Conservation (phyloP, 2,797 vertebrate species). For the Psittacula derbiana region DNA sequence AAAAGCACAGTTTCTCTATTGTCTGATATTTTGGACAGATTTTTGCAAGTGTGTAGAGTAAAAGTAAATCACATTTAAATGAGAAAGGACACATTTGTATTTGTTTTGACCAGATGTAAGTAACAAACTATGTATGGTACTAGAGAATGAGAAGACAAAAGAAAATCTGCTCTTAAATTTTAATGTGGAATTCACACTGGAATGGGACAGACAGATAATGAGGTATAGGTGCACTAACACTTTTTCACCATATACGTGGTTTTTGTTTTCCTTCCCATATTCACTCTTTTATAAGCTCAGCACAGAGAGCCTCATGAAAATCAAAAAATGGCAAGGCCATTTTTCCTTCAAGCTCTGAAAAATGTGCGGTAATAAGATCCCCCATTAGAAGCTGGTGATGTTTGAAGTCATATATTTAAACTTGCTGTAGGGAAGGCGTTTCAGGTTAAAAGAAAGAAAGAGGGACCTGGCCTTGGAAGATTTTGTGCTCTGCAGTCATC, state of each 20-base stretch:
- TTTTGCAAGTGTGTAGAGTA: background rate
- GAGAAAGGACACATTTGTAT: background rate
- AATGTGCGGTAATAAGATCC: background rate
- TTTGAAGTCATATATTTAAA: background rate
- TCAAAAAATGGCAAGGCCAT: background rate
- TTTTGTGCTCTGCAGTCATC: background rate
- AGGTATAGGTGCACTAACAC: background rate
- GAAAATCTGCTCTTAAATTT: background rate
- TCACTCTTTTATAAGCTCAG: background rate
- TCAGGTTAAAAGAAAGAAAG: background rate
- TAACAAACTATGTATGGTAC: background rate
- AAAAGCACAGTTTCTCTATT: background rate
- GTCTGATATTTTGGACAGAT: background rate
- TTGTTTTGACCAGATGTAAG: background rate
- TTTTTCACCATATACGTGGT: background rate
- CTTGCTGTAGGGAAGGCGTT: background rate
- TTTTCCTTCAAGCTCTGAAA: constrained; percentile 12
- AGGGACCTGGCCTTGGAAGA: background rate
- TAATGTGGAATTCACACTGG: background rate
- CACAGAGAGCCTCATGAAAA: background rate
- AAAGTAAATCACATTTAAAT: background rate
- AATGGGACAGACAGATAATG: background rate
- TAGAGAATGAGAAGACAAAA: background rate
- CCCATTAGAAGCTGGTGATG: background rate
- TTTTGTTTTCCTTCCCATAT: background rate